Evolutionary conservation across 2,888 invertebrate genomes (phyloP), one percentile per base, ranked within the genome.

Genomic region (Baccha elongata): DNA sequence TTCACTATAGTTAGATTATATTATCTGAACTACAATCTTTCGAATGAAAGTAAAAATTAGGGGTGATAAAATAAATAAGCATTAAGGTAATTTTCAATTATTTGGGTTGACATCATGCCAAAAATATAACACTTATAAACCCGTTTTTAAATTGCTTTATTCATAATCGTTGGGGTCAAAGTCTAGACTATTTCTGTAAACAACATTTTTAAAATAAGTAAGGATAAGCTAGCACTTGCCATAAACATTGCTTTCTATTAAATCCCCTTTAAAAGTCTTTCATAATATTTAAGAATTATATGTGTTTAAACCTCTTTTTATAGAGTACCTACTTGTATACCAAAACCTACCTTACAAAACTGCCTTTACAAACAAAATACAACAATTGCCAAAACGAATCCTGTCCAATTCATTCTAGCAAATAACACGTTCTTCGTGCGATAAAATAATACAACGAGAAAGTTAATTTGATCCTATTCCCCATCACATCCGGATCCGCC

Each of bases 361-460:
- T 4, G 13, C 40, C 1, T 32, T 32, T 6, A 40, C 23, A 40
- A 55, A 23, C 10, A 19, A 35, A 52, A 19, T 29, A 60, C 11
- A 29, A 44, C 8, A 26, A 29, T 29, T 29, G 29, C 42, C 29
- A 44, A 60, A 42, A 11, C 19, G 44, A 32, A 7, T 42, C 26
- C 35, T 21, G 60, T 60, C 71, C 60, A 60, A 81, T 81, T 71
- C 76, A 81, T 71, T 81, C 60, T 62, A 48, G 26, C 58, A 81
- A 76, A 81, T 81, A 76, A 76, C 76, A 67, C 76, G 40, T 65
- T 76, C 19, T 32, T 60, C 53, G 60, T 67, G 65, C 60, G 37
- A 67, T 60, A 35, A 50, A 60, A 69, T 62, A 68, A 73, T 65
- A 67, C 76, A 53, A 42, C 52, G 42, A 37, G 26, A 52, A 65